Evolutionary conservation across 2,797 vertebrate genomes (phyloP), one percentile per base, ranked within the genome.

Genomic region (Amniataba percoides): DNA sequence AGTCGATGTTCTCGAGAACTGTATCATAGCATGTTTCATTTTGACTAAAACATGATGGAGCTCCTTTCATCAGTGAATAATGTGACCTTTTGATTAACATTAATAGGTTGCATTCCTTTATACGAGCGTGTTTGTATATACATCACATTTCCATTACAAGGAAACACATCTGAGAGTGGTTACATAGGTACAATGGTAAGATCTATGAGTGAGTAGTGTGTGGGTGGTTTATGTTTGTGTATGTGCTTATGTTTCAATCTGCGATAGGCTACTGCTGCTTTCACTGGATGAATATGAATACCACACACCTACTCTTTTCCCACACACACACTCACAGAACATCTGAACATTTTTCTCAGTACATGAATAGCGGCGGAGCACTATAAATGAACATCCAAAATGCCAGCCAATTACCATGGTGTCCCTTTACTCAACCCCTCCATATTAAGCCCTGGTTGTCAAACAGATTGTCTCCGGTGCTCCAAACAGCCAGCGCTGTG

Each of bases 401-500:
- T 88, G 83, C 83, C 80, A 89, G 82, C 82, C 81, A 89, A 92
- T 91, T 84, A 86, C 84, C 68, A 56, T 39, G 71, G 80, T 88
- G 83, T 91, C 87, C 87, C 80, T 91, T 87, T 78, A 82, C 78
- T 92, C 82, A 89, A 86, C 80, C 82, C 74, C 83, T 88, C 81
- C 90, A 76, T 87, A 88, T 89, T 85, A 92, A 89, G 85, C 77
- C 62, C 79, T 27, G 82, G 67, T 91, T 92, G 90, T 92, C 87
- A 88, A 90, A 90, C 87, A 89, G 89, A 92, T 90, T 92, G 90
- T 93, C 90, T 91, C 82, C 73, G 82, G 78, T 78, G 77, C 88
- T 87, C 57, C 67, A 70, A 85, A 86, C 88, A 91, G 87, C 79
- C 80, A 51, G 81, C 39, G 8, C 85, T 75, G 84, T 83, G 82